These are phyloP conservation scores for Colistium nudipinnis DNA, from an alignment of 2,113 vertebrate species.

Conservation along the genomic window DNA sequence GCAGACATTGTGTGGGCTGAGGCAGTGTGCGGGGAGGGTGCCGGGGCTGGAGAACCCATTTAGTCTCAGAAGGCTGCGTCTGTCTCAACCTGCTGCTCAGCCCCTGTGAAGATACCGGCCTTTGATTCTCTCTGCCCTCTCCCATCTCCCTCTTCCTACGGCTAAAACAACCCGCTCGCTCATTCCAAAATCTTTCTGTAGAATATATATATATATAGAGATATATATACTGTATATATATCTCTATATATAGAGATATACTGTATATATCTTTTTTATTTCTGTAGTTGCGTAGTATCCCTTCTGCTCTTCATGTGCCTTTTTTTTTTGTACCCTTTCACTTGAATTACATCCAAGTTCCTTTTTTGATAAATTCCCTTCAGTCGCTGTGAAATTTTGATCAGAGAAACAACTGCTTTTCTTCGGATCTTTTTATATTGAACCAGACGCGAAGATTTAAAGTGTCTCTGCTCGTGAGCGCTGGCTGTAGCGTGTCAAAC, in stretches of 20 bases:
- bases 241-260: too few relatives aligned
- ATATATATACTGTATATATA: too few relatives aligned
- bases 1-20: constrained; percentile 64
- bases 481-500: too few relatives aligned
- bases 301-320: neutral
- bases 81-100: constrained; percentile 57
- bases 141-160: neutral
- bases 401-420: too few relatives aligned
- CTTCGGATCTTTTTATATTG: too few relatives aligned
- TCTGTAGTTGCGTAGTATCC: too few relatives aligned
- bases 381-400: neutral
- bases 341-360: neutral
- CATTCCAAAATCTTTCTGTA: neutral
- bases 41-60: constrained; percentile 58
- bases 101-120: constrained; percentile 36
- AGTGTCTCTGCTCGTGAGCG: too few relatives aligned
- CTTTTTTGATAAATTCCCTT: neutral
- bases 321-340: neutral
- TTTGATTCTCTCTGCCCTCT: constrained; percentile 29
- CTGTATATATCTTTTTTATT: too few relatives aligned
- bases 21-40: constrained; percentile 32
- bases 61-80: constrained; percentile 63
- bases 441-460: too few relatives aligned
- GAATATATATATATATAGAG: too few relatives aligned
- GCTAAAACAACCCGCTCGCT: neutral